Conservation (phyloP, 2,797 vertebrate genomes). For the Acanthurus tractus region DNA sequence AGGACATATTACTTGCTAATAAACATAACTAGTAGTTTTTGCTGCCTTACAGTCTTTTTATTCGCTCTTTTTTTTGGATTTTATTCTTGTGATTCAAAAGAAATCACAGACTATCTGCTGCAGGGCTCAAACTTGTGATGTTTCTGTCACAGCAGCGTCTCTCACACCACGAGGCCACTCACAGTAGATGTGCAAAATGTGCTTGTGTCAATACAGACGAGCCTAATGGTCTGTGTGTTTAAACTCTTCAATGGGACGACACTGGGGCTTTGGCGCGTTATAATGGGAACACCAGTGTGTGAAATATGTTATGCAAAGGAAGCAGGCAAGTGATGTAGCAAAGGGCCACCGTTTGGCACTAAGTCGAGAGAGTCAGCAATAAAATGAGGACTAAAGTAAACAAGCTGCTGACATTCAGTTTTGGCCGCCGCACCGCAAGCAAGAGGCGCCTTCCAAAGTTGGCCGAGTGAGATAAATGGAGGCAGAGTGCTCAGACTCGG, state of each 20-base stretch:
- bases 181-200: conserved; percentile 66
- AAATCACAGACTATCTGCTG: too few species aligned
- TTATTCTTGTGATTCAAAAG: background rate
- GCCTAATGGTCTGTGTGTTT: conserved; percentile 81
- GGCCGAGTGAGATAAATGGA: conserved; percentile 47
- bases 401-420: conserved; percentile 67
- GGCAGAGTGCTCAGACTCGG: conserved; percentile 22
- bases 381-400: conserved; percentile 76
- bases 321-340: conserved; percentile 74
- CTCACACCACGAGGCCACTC: conserved; percentile 45
- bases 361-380: conserved; percentile 80
- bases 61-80: background rate
- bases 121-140: conserved; percentile 15
- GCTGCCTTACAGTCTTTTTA: background rate
- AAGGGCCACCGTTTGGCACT: conserved; percentile 75
- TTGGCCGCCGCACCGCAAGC: conserved; percentile 57
- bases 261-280: conserved; percentile 71
- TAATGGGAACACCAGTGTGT: conserved; percentile 86
- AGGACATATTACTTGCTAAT: rapidly evolving
- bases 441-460: conserved; percentile 55
- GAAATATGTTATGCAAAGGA: conserved; percentile 85
- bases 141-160: conserved; percentile 9
- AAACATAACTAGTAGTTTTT: background rate
- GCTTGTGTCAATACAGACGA: conserved; percentile 85
- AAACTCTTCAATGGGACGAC: conserved; percentile 74